Evolutionary conservation across 2,888 invertebrate species (phyloP).

Genomic region (Dryocosmus kuriphilus): DNA sequence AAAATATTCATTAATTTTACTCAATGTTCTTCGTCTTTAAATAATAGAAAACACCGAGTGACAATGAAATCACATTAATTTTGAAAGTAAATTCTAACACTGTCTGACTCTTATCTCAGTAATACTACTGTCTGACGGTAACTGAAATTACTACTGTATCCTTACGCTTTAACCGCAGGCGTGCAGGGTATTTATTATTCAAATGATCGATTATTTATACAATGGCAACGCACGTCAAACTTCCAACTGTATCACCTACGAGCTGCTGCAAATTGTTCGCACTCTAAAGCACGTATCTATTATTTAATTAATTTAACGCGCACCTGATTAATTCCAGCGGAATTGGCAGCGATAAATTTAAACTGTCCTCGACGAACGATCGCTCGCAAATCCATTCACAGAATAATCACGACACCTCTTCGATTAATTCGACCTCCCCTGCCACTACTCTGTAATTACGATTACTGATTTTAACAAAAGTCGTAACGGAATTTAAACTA

Average conservation of each 20-base stretch:
- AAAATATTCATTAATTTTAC: too few relatives aligned
- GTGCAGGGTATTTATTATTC: neutral
- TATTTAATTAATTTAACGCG: conserved; percentile 34
- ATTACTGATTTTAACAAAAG: conserved; percentile 28
- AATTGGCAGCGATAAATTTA: conserved; percentile 32
- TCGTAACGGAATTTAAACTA: neutral
- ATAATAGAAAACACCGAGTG: too few relatives aligned
- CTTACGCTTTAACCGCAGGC: neutral
- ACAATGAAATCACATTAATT: too few relatives aligned
- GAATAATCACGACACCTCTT: conserved; percentile 31
- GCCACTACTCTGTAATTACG: conserved; percentile 24
- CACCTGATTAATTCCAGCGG: conserved; percentile 21
- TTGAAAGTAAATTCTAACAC: neutral
- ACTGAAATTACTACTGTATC: too few relatives aligned
- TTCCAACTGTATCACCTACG: conserved; percentile 29
- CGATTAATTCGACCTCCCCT: conserved; percentile 21
- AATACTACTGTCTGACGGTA: neutral
- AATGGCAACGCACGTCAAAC: conserved; percentile 25
- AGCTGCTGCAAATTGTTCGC: conserved; percentile 28
- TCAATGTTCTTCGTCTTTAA: too few relatives aligned
- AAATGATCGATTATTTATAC: conserved; percentile 23
- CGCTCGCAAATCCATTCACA: conserved; percentile 17
- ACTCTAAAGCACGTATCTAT: conserved; percentile 31
- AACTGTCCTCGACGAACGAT: conserved; percentile 30
- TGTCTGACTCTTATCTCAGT: neutral